Base-by-base conservation (phyloP, 2,113 vertebrate genomes). In the Pipa parva region DNA sequence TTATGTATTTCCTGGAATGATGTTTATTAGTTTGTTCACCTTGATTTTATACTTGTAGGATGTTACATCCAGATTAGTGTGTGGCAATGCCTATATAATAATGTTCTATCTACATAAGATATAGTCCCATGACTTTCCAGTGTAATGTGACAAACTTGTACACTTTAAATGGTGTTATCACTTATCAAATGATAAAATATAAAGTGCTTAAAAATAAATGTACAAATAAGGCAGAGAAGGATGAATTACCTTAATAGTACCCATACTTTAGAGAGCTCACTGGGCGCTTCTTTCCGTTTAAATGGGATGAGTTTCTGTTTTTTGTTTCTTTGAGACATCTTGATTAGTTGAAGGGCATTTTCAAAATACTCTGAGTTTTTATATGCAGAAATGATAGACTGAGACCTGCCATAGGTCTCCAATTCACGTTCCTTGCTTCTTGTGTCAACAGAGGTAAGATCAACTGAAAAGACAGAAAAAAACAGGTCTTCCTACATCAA, bases 371-470 rank as follows among this genome's bases (percentile, higher is more conserved):
- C 79, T 0, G 94, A 98, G 37, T 71, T 78, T 80, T 76, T 92
- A 71, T 91, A 99, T 73, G 92, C 78, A 13, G 87, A 84, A 0
- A 79, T 82, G 67, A 97, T 88, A 33, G 84, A 78, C 5, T 94
- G 92, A 83, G 96, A 93, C 61, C 95, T 89, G 15, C 50, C 88
- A 73, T 89, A 93, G 3, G 95, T 98, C 78, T 91, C 83, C 0
- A 94, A 79, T 80, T 99, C 94, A 15, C 91, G 85, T 72, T 93
- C 91, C 36, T 88, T 93, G 82, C 73, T 93, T 80, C 80, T 89
- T 0, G 93, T 97, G 80, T 99, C 95, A 84, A 98, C 93, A 0
- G 96, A 98, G 5, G 94, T 93, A 78, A 95, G 83, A 80, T 99
- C 96, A 76, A 97, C 96, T 99, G 79, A 60, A 76, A 77, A 67